Conservation (phyloP, 2,113 vertebrate genomes). For the Epinephelus fuscoguttatus region DNA sequence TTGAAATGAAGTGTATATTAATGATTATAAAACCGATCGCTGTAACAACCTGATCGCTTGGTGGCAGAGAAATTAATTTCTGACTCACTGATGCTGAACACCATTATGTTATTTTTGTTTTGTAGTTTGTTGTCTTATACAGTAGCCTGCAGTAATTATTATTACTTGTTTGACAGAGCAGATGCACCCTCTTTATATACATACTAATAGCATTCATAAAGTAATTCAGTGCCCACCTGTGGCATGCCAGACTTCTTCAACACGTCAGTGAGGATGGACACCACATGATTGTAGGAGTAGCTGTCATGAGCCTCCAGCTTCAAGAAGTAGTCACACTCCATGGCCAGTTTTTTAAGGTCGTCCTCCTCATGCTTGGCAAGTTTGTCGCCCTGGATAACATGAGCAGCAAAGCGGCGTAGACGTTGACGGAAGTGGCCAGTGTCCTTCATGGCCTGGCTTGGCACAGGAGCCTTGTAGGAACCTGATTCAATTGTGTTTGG, state of each 20-base stretch:
- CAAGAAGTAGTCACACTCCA: constrained; percentile 83
- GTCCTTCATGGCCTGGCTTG: constrained; percentile 59
- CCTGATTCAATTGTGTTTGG: constrained; percentile 60
- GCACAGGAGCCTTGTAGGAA: constrained; percentile 56
- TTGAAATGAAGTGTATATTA: constrained; percentile 12
- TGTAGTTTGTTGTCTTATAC: background rate
- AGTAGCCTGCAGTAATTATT: too few species aligned
- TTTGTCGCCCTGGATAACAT: constrained; percentile 76
- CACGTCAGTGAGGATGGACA: constrained; percentile 84
- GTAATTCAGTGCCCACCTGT: constrained; percentile 63
- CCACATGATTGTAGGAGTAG: constrained; percentile 81
- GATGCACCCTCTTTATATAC: too few species aligned
- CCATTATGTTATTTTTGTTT: background rate
- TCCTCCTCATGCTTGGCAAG: constrained; percentile 61
- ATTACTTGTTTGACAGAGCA: too few species aligned
- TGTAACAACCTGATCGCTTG: too few species aligned
- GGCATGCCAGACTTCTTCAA: constrained; percentile 83
- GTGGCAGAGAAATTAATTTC: too few species aligned
- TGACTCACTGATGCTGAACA: background rate
- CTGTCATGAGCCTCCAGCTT: constrained; percentile 76
- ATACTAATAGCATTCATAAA: too few species aligned
- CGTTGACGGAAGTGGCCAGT: constrained; percentile 87
- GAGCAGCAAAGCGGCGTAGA: constrained; percentile 81
- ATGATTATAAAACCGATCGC: background rate
- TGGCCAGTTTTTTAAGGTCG: constrained; percentile 71